Evolutionary conservation across 2,888 invertebrate species (phyloP).

Genomic region (Philaethria dido): DNA sequence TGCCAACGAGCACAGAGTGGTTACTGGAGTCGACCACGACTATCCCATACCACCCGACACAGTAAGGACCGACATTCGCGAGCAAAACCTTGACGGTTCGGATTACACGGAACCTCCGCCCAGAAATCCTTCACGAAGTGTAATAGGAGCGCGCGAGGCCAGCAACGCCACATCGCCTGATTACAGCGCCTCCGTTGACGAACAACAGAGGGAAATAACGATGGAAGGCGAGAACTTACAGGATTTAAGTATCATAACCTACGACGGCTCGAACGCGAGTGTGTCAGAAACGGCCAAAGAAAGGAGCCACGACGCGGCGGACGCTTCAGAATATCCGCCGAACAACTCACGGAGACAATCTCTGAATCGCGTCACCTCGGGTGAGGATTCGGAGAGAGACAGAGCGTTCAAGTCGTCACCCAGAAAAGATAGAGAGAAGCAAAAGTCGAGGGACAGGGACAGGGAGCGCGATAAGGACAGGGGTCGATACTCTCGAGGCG

Average conservation of each 20-base stretch:
- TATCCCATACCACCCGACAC: slow-evolving; percentile 60
- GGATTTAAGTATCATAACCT: slow-evolving; percentile 69
- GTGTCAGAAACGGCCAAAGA: slow-evolving; percentile 57
- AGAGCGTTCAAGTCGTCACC: slow-evolving; percentile 67
- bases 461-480: slow-evolving; percentile 57
- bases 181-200: slow-evolving; percentile 58
- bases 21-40: slow-evolving; percentile 82
- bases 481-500: slow-evolving; percentile 64
- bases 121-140: slow-evolving; percentile 59
- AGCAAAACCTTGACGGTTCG: slow-evolving; percentile 75
- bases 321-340: slow-evolving; percentile 61
- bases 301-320: slow-evolving; percentile 60
- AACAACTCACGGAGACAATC: slow-evolving; percentile 64
- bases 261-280: slow-evolving; percentile 75
- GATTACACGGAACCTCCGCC: slow-evolving; percentile 68
- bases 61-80: slow-evolving; percentile 65
- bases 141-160: slow-evolving; percentile 59
- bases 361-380: slow-evolving; percentile 66
- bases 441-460: slow-evolving; percentile 60
- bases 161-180: slow-evolving; percentile 57
- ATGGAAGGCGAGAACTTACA: slow-evolving; percentile 85
- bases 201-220: slow-evolving; percentile 80
- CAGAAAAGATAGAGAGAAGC: slow-evolving; percentile 66
- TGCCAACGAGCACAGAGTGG: slow-evolving; percentile 78
- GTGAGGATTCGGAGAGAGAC: slow-evolving; percentile 75